Conservation (phyloP, 1,140 invertebrate genomes). For the Drosophila truncata region DNA sequence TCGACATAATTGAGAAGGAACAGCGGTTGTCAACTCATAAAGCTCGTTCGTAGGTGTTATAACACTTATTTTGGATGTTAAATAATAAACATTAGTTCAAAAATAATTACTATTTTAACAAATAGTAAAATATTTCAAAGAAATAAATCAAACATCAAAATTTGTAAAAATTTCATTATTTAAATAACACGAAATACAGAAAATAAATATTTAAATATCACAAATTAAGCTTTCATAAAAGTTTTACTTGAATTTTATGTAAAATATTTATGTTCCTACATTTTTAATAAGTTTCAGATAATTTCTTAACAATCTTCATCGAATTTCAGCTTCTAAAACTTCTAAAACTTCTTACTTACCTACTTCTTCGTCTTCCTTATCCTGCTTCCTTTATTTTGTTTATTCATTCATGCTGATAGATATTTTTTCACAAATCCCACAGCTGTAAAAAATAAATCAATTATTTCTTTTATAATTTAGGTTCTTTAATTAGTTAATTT, state of each 20-base stretch:
- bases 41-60: too few relatives aligned
- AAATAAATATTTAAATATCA: too few relatives aligned
- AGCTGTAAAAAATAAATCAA: slow-evolving; percentile 19
- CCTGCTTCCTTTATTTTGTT: neutral
- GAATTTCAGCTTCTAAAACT: neutral
- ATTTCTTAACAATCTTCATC: neutral
- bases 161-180: too few relatives aligned
- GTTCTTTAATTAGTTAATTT: neutral
- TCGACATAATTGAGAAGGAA: too few relatives aligned
- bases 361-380: slow-evolving; percentile 13
- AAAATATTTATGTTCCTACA: neutral
- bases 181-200: too few relatives aligned
- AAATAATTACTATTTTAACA: too few relatives aligned
- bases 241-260: neutral
- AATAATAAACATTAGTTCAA: too few relatives aligned
- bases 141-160: too few relatives aligned
- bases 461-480: neutral
- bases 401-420: slow-evolving; percentile 27
- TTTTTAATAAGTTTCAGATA: neutral
- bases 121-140: too few relatives aligned
- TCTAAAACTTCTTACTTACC: slow-evolving; percentile 17
- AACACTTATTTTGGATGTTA: too few relatives aligned
- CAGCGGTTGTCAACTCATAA: too few relatives aligned
- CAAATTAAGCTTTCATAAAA: neutral
- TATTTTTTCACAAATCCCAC: slow-evolving; percentile 5